Conservation (phyloP, 2,888 invertebrate genomes). For the Ceraclea dissimilis region DNA sequence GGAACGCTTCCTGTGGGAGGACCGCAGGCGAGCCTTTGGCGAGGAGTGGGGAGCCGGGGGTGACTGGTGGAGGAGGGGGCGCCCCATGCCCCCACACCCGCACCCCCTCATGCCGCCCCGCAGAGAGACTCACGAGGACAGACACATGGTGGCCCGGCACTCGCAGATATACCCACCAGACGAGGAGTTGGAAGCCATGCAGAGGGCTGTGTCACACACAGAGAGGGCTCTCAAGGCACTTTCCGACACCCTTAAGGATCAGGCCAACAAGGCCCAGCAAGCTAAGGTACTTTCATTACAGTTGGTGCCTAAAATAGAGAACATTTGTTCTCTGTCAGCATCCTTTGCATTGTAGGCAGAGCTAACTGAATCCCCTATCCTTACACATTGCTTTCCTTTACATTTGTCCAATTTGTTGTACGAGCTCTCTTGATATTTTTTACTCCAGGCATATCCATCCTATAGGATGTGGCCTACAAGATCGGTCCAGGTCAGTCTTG, state of each 20-base stretch:
- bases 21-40: conserved; percentile 64
- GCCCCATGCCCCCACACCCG: conserved; percentile 37
- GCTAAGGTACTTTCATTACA: conserved; percentile 34
- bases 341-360: too few species aligned
- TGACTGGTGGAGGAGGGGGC: conserved; percentile 43
- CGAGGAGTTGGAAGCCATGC: conserved; percentile 80
- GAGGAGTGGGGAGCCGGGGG: conserved; percentile 54
- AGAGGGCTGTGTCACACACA: conserved; percentile 85
- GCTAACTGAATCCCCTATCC: not conserved
- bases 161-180: conserved; percentile 91
- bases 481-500: too few species aligned
- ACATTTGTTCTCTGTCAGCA: too few species aligned
- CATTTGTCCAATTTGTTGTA: too few species aligned
- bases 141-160: conserved; percentile 90
- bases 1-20: conserved; percentile 84
- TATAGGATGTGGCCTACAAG: too few species aligned
- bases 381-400: not conserved
- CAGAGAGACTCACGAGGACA: conserved; percentile 91
- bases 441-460: too few species aligned
- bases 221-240: conserved; percentile 92
- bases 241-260: conserved; percentile 77
- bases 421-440: too few species aligned
- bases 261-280: conserved; percentile 28
- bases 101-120: conserved; percentile 53
- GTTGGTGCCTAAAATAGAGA: too few species aligned